A percentile compares a stretch with the other conserved stretches of the same genome.
phyloP scores from a whole-genome alignment of 2,113 vertebrate species.

The Pseudorasbora parva region DNA sequence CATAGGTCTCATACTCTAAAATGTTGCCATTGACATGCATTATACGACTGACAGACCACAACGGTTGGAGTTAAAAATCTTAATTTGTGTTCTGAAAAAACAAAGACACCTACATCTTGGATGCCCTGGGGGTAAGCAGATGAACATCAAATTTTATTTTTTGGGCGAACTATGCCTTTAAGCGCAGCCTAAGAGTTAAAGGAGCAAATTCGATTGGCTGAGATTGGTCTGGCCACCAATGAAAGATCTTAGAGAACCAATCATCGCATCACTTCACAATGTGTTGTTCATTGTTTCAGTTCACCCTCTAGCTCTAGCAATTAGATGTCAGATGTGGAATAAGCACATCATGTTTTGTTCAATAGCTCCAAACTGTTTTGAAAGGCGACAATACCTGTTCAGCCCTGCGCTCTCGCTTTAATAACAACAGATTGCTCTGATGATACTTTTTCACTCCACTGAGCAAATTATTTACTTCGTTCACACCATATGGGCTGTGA shows the following conservation, averaged over 20 bases:
- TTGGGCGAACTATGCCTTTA: too few species aligned
- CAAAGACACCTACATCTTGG: too few species aligned
- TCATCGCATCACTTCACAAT: neutral
- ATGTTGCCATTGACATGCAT: too few species aligned
- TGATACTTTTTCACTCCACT: constrained; percentile 45
- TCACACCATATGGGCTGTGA: constrained; percentile 53
- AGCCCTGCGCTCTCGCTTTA: constrained; percentile 24
- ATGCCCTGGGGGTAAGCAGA: too few species aligned
- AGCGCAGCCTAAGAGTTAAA: neutral
- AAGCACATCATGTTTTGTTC: constrained; percentile 10
- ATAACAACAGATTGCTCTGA: constrained; percentile 43
- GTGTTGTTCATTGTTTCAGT: constrained; percentile 4
- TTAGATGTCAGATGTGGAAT: constrained; percentile 1
- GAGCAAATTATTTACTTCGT: constrained; percentile 50
- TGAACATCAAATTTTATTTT: too few species aligned
- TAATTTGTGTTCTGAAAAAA: too few species aligned
- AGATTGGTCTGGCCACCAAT: neutral
- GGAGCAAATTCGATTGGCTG: neutral
- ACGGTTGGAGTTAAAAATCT: too few species aligned
- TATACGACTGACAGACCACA: too few species aligned
- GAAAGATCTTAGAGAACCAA: neutral
- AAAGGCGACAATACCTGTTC: neutral
- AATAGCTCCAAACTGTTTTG: neutral
- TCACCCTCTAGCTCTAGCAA: neutral
- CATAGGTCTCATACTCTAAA: too few species aligned